Conservation (phyloP, 2,888 invertebrate genomes). For the Agrypnus murinus region DNA sequence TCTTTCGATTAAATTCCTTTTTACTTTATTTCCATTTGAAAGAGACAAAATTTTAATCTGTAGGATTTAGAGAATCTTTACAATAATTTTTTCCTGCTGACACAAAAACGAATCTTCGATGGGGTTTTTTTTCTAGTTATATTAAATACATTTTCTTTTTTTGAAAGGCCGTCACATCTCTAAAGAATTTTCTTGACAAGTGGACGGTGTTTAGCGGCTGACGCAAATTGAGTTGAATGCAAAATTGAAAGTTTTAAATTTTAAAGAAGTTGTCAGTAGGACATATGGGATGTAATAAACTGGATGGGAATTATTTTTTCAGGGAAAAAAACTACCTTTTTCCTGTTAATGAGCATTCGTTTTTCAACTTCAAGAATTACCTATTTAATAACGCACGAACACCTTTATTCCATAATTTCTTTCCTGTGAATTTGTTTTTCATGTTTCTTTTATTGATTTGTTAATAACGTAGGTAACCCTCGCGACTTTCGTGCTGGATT, state of each 20-base stretch:
- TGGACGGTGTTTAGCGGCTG: conserved; percentile 43
- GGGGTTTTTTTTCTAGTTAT: conserved; percentile 11
- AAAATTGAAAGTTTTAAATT: conserved; percentile 45
- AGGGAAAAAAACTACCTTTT: neutral
- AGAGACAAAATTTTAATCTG: conserved; percentile 33
- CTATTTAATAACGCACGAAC: too few relatives aligned
- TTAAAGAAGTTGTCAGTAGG: conserved; percentile 41
- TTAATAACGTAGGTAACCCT: too few relatives aligned
- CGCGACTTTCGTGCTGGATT: too few relatives aligned
- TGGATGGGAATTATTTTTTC: conserved; percentile 21
- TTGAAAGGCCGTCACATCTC: conserved; percentile 12
- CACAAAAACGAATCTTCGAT: conserved; percentile 25
- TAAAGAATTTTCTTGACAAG: conserved; percentile 40
- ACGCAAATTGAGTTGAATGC: conserved; percentile 47
- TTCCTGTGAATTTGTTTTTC: too few relatives aligned
- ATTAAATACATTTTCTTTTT: conserved; percentile 23
- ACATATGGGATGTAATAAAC: conserved; percentile 39
- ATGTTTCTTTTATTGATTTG: too few relatives aligned
- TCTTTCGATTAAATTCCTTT: conserved; percentile 18
- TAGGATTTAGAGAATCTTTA: conserved; percentile 3
- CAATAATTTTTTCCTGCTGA: conserved; percentile 24
- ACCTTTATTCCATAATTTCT: too few relatives aligned
- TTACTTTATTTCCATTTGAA: conserved; percentile 9
- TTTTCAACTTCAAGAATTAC: neutral
- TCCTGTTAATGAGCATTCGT: conserved; percentile 2